These are phyloP conservation scores for Caenorhabditis briggsae DNA, from an alignment of 1,140 invertebrate species.

Conservation along the genomic window DNA sequence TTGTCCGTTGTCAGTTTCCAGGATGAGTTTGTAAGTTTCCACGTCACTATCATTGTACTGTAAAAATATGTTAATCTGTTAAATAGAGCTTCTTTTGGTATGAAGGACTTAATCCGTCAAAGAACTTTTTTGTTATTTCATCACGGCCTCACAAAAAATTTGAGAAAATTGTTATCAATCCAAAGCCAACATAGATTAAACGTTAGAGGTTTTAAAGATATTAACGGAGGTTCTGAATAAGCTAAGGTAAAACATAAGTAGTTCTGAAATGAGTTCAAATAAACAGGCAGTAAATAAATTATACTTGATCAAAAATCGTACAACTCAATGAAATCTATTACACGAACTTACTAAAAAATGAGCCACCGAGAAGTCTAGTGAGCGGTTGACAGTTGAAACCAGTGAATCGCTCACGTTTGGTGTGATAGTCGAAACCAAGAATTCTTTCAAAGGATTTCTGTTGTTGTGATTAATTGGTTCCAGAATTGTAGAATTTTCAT, in stretches of 20 bases:
- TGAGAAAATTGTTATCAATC: too few relatives aligned
- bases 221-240: too few relatives aligned
- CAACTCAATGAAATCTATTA: background rate
- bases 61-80: background rate
- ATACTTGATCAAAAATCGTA: too few relatives aligned
- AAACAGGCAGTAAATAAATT: too few relatives aligned
- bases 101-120: too few relatives aligned
- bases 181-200: too few relatives aligned
- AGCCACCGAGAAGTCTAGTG: background rate
- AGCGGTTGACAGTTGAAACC: background rate
- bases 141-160: too few relatives aligned
- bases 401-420: background rate
- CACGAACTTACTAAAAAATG: background rate
- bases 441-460: background rate
- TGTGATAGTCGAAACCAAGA: background rate
- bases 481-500: conserved; percentile 62
- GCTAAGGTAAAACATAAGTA: too few relatives aligned
- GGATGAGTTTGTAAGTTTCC: background rate
- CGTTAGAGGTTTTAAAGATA: too few relatives aligned
- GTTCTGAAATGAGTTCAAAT: too few relatives aligned
- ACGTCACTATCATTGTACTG: conserved; percentile 9
- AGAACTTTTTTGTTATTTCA: too few relatives aligned
- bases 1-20: background rate
- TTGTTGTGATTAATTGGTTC: conserved; percentile 50
- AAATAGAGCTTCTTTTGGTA: too few relatives aligned